Percentiles rank a stretch among this genome's conserved stretches.
phyloP scores from a whole-genome alignment of 2,113 vertebrate species.

The Globicephala melas region DNA sequence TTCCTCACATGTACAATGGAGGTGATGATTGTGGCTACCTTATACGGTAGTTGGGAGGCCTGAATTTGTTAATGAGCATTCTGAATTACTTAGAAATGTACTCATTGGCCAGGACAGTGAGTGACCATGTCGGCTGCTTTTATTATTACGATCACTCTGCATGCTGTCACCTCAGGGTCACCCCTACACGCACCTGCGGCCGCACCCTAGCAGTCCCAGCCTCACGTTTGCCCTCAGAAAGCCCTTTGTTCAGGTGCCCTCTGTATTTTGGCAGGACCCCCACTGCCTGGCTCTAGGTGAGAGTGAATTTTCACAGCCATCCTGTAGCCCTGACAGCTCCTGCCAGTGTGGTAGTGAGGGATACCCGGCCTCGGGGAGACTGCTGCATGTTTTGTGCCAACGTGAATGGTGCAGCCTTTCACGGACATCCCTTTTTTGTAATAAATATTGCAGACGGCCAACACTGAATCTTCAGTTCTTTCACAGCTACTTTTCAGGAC shows the following conservation, averaged over 20 bases:
- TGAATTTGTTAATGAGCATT: background rate
- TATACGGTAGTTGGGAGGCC: background rate
- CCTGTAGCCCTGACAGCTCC: background rate
- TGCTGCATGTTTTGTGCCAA: background rate
- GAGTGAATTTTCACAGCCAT: background rate
- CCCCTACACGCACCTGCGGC: too few relatives aligned
- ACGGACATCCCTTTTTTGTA: background rate
- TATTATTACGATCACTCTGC: fast-evolving
- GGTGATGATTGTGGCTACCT: background rate
- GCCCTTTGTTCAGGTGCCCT: background rate
- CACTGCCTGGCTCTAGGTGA: background rate
- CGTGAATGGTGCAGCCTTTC: background rate
- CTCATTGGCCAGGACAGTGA: background rate
- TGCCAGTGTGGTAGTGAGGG: background rate
- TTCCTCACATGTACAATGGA: background rate
- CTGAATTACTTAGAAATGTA: background rate
- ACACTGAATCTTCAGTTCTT: background rate
- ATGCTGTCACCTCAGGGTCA: background rate
- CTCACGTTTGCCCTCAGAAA: fast-evolving
- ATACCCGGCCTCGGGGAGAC: fast-evolving
- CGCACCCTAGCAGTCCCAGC: background rate
- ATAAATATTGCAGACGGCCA: background rate
- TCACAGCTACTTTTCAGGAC: constrained; percentile 19
- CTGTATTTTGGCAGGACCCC: background rate
- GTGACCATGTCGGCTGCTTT: background rate